Evolutionary conservation across 2,797 vertebrate genomes (phyloP), one percentile per base, ranked within the genome.

Genomic region (Pipistrellus nathusii): DNA sequence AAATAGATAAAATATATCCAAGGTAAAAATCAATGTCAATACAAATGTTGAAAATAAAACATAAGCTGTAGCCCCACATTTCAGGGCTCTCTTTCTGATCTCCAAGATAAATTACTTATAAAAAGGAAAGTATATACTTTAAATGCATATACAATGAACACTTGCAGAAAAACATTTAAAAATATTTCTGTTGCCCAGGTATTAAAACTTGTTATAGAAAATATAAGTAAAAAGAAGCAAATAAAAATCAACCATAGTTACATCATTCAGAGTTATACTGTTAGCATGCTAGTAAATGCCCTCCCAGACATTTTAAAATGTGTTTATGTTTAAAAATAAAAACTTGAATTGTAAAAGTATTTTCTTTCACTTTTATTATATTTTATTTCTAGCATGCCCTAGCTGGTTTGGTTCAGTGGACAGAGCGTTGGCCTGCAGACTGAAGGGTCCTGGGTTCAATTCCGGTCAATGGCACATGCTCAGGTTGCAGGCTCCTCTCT

Each of bases 31-130:
- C 51, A 88, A 83, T n/a, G 18, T 62, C 27, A 88, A 69, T 71
- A 23, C 27, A 91, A 90, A 90, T 35, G 14, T 7, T 90, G 75
- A 77, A 83, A 94, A 91, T 83, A 91, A 92, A 95, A 88, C 32
- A 78, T 3, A 75, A 94, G 23, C 35, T 15, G 14, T 8, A 57
- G 51, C 27, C 38, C n/a, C 44, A 77, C 27, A 64, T 48, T 48
- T 92, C 41, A 72, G 32, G 38, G 30, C 21, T 53, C 48, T 68
- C 30, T 57, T 83, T 51, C 64, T 76, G 20, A 38, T 72, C 53
- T 72, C 38, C 35, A 68, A 68, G 21, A 80, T 53, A 81, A 2
- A 3, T 12, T 41, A 59, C 27, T 55, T 62, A 5, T 53, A 72
- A 82, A 88, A 81, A 76, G 25, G 71, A 89, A 53, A 88, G 17